phyloP scores from a whole-genome alignment of 2,113 vertebrate species.

The Daubentonia madagascariensis region DNA sequence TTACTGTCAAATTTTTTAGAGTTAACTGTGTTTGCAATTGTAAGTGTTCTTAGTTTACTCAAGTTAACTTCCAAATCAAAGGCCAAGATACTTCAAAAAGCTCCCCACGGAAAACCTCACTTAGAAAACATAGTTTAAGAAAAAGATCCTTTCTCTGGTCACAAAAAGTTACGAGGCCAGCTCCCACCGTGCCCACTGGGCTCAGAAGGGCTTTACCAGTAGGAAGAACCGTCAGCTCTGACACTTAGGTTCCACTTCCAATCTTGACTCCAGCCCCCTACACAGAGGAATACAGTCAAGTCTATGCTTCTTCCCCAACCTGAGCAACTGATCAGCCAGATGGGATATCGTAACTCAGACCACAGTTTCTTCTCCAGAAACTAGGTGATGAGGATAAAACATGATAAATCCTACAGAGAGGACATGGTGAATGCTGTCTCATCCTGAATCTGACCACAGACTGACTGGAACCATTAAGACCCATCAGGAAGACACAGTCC shows the following conservation, averaged over 20 bases:
- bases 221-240: background rate
- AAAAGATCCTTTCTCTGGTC: background rate
- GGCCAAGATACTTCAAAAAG: background rate
- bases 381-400: background rate
- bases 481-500: background rate
- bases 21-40: background rate
- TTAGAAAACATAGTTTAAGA: background rate
- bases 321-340: background rate
- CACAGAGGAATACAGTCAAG: background rate
- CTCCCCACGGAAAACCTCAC: background rate
- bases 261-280: background rate
- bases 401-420: background rate
- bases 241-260: background rate
- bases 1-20: background rate
- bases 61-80: slow-evolving; percentile 19
- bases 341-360: background rate
- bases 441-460: background rate
- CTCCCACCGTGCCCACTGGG: background rate
- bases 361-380: background rate
- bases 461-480: background rate
- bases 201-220: background rate
- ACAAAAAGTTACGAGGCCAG: background rate
- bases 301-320: background rate
- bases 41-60: background rate
- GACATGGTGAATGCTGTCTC: background rate